phyloP scores from a whole-genome alignment of 2,797 vertebrate species.

The Echiichthys vipera region DNA sequence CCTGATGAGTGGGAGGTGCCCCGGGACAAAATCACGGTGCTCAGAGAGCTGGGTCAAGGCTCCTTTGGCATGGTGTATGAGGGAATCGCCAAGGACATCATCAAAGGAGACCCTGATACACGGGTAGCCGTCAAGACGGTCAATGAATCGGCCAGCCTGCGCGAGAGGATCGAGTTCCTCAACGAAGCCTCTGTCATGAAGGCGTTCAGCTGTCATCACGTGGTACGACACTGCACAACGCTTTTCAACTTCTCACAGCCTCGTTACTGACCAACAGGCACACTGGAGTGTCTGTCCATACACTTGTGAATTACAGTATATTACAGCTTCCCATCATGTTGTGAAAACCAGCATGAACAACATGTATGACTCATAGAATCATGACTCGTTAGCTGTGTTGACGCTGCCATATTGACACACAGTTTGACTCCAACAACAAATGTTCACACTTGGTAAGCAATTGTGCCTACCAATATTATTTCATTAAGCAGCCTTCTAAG shows the following conservation, averaged over 20 bases:
- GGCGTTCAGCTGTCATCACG: conserved; percentile 97
- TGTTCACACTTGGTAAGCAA: conserved; percentile 35
- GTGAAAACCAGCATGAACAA: conserved; percentile 30
- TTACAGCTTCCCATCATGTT: conserved; percentile 8
- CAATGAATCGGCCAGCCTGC: conserved; percentile 94
- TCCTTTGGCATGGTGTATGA: conserved; percentile 99
- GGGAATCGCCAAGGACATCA: conserved; percentile 92
- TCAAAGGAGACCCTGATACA: conserved; percentile 93
- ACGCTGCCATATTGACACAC: conserved; percentile 50
- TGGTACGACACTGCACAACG: conserved; percentile 82
- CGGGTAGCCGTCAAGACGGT: conserved; percentile 96
- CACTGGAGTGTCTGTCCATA: not conserved
- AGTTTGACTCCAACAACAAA: conserved; percentile 58
- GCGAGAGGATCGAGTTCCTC: conserved; percentile 97
- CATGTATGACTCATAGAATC: conserved; percentile 42
- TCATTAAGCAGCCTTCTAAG: conserved; percentile 16
- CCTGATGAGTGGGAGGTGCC: conserved; percentile 98
- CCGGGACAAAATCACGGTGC: conserved; percentile 92
- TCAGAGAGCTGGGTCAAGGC: conserved; percentile 95
- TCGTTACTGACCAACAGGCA: not conserved
- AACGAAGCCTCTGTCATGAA: conserved; percentile 99
- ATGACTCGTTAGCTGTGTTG: conserved; percentile 44
- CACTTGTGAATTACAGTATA: not conserved
- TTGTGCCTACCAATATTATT: conserved; percentile 10
- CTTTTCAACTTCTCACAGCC: not conserved